Evolutionary conservation across 2,797 vertebrate species (phyloP), one percentile per base, ranked within the genome.

Genomic region (Chloroceryle amazona): DNA sequence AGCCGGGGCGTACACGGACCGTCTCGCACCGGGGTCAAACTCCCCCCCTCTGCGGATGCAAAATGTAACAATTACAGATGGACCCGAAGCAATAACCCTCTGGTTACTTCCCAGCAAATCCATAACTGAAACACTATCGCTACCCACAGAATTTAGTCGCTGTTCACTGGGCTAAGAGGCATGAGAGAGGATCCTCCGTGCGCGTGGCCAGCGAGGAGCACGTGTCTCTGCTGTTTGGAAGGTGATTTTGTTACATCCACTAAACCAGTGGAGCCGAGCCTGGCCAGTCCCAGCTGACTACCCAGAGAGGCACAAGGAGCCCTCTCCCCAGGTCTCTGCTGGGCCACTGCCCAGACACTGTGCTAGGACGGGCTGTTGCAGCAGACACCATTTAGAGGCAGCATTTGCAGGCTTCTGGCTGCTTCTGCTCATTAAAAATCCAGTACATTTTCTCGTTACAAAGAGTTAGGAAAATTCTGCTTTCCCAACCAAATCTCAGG

Each of bases 1-100:
- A 99, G 98, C 12, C 99, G 98, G 1, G 99, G 99, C 29, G 99
- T 98, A 81, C 99, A 99, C 0, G 99, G 99, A 73, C 99, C 98
- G 61, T 99, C 99, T 67, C 99, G 98, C 92, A 99, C 98, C 0
- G 99, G 99, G 3, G 99, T 99, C 98, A 99, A 92, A 87, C 98
- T 99, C 8, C 99, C 99, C 0, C 98, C 98, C 95, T 99, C 99
- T 99, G 97, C 0, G 4, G 74, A 76, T 28, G 54, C 52, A 71
- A 89, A 39, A 57, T 4, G 5, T 2, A 57, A 22, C 62, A 15
- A 6, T 42, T 23, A 55, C 0, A 44, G 39, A 51, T 3, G 21
- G 1, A 31, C 6, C 1, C 81, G 47, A 10, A 41, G 4, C 7
- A 2, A 42, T 5, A 39, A 4, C 0, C 9, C 23, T 19, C 0